phyloP scores from a whole-genome alignment of 2,113 vertebrate genomes.

The Brienomyrus longianalis region DNA sequence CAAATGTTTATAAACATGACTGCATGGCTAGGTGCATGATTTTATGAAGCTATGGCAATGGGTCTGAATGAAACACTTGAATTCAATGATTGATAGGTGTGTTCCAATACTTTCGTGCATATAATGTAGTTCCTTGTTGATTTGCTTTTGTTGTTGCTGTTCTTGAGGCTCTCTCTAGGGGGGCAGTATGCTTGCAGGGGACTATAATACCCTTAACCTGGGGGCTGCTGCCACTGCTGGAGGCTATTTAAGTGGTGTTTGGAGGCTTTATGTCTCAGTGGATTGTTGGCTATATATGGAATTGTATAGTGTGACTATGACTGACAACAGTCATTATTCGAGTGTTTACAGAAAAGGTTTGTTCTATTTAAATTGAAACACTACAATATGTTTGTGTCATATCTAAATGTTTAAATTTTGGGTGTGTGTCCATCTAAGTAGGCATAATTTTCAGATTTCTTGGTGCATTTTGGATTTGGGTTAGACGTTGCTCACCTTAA shows the following conservation, averaged over 20 bases:
- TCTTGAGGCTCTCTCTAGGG: background rate
- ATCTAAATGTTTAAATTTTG: background rate
- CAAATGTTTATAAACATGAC: background rate
- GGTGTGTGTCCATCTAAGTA: background rate
- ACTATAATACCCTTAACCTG: background rate
- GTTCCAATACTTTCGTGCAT: background rate
- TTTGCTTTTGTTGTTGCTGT: background rate
- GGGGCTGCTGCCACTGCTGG: background rate
- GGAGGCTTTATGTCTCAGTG: background rate
- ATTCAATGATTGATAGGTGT: background rate
- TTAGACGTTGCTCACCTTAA: background rate
- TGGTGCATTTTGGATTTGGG: background rate
- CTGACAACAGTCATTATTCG: background rate
- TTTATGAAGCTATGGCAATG: background rate
- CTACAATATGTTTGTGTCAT: background rate
- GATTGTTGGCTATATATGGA: background rate
- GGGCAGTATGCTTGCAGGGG: background rate
- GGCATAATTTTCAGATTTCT: background rate
- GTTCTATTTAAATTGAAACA: background rate
- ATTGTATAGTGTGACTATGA: background rate
- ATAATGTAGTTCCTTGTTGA: background rate
- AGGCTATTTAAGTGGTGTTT: background rate
- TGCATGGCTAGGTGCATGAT: background rate
- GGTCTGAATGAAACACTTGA: background rate
- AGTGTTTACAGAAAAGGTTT: background rate